Evolutionary conservation across 2,113 vertebrate genomes (phyloP).

Genomic region (Cettia cetti): DNA sequence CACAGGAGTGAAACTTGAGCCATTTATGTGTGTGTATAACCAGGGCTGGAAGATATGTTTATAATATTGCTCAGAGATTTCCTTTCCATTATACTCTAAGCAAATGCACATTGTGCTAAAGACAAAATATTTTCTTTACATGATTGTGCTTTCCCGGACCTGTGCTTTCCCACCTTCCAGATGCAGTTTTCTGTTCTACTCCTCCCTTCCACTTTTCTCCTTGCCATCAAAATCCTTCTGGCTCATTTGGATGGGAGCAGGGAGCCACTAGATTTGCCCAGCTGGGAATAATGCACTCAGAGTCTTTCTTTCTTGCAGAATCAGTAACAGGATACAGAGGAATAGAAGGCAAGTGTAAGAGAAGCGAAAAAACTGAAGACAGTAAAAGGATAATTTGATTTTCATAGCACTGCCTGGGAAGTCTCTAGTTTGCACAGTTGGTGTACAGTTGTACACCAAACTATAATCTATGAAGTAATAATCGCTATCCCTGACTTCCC

Average conservation of each 20-base stretch:
- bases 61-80: constrained; percentile 2
- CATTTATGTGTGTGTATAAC: constrained; percentile 27
- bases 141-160: background rate
- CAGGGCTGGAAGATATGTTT: constrained; percentile 20
- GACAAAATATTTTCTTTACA: background rate
- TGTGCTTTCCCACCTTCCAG: background rate
- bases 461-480: background rate
- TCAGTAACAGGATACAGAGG: background rate
- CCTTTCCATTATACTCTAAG: background rate
- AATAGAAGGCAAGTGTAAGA: background rate
- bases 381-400: background rate
- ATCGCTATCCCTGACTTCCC: background rate
- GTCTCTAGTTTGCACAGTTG: background rate
- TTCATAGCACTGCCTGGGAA: background rate
- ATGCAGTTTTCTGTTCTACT: background rate
- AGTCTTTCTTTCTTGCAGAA: background rate
- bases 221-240: background rate
- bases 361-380: background rate
- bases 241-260: background rate
- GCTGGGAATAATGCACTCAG: background rate
- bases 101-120: background rate
- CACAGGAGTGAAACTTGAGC: constrained; percentile 45
- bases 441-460: background rate
- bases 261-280: background rate
- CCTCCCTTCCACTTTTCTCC: background rate